Evolutionary conservation across 1,140 invertebrate species (phyloP).

Genomic region (Apocrypta bakeri): DNA sequence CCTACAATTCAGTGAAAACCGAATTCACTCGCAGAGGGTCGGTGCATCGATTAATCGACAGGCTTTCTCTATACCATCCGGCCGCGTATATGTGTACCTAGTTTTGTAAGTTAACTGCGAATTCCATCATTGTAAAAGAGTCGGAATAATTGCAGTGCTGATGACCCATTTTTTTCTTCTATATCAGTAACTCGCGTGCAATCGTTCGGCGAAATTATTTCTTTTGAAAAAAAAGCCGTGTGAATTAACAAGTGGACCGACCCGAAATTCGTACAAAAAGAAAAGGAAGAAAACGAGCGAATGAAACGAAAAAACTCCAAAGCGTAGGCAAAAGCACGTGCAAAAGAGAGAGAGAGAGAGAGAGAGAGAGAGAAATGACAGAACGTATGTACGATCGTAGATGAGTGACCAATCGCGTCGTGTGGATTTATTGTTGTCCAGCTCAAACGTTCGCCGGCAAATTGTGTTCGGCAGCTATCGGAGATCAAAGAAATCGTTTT

Average conservation of each 20-base stretch:
- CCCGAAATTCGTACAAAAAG: neutral
- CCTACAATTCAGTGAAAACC: neutral
- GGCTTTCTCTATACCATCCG: neutral
- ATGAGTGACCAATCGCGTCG: conserved; percentile 8
- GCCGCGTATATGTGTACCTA: too few species aligned
- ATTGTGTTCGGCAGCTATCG: neutral
- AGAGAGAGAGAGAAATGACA: neutral
- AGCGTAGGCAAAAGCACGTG: neutral
- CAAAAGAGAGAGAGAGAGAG: neutral
- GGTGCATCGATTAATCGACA: conserved; percentile 8
- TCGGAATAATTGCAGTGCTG: too few species aligned
- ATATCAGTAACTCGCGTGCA: too few species aligned
- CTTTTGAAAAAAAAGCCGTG: neutral
- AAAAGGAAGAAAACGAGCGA: neutral
- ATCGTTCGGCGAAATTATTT: too few species aligned
- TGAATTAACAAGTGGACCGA: neutral
- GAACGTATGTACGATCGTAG: neutral
- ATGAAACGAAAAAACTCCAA: too few species aligned
- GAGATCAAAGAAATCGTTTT: conserved; percentile 18
- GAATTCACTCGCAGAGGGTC: neutral
- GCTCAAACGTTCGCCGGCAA: conserved; percentile 15
- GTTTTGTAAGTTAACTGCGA: neutral
- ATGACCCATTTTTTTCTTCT: neutral
- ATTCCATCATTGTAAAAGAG: neutral
- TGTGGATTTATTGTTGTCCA: conserved; percentile 10